Conservation (phyloP, 2,888 invertebrate genomes). For the Pocota personata region DNA sequence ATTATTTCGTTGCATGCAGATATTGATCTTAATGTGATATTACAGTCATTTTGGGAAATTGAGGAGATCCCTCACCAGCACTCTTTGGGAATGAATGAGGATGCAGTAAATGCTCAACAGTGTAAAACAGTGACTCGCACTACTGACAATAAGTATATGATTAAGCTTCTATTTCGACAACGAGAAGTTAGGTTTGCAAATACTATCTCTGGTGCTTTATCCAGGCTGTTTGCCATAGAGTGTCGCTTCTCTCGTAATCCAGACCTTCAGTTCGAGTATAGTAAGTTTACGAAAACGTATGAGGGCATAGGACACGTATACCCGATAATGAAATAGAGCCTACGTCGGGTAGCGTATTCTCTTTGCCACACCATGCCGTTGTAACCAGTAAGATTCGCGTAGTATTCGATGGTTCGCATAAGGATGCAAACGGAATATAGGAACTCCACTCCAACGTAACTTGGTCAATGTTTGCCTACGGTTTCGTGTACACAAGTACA, state of each 20-base stretch:
- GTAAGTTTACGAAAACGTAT: not conserved
- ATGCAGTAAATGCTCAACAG: not conserved
- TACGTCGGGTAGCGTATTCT: not conserved
- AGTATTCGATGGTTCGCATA: too few relatives aligned
- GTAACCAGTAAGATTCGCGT: too few relatives aligned
- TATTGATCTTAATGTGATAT: not conserved
- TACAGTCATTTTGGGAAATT: slow-evolving; percentile 22
- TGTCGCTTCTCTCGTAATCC: not conserved
- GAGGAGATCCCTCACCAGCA: slow-evolving; percentile 3
- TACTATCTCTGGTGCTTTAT: slow-evolving; percentile 19
- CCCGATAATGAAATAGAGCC: not conserved
- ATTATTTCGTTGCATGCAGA: slow-evolving; percentile 1
- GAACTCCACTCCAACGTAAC: too few relatives aligned
- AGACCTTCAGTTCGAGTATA: not conserved
- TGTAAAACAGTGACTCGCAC: not conserved
- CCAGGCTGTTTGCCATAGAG: slow-evolving; percentile 4
- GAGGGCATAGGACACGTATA: not conserved
- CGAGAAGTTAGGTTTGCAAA: not conserved
- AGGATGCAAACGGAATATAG: too few relatives aligned
- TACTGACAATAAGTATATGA: not conserved
- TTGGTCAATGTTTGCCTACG: too few relatives aligned
- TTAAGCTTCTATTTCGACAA: slow-evolving; percentile 29
- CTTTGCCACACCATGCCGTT: too few relatives aligned
- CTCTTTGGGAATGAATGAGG: not conserved
- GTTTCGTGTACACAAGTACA: too few relatives aligned